phyloP scores from a whole-genome alignment of 2,113 vertebrate species.

The Cyanistes caeruleus region DNA sequence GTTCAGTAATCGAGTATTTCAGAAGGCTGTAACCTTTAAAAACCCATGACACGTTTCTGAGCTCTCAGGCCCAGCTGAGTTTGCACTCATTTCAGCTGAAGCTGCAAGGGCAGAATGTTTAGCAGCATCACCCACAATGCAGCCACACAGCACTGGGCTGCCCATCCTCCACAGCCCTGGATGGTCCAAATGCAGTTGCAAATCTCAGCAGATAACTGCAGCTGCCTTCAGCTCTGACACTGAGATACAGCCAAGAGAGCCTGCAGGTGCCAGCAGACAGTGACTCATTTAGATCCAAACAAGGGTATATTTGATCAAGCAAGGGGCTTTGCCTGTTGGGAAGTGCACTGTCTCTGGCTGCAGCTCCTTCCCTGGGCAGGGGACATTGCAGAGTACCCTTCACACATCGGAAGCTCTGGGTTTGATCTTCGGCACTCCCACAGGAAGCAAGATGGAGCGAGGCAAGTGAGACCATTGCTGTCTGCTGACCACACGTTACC shows the following conservation, averaged over 20 bases:
- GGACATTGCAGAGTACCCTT: not conserved
- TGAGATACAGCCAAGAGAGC: conserved; percentile 7
- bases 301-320: conserved; percentile 40
- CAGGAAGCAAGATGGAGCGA: not conserved
- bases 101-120: conserved; percentile 38
- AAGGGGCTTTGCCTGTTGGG: not conserved
- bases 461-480: not conserved
- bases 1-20: not conserved
- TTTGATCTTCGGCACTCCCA: not conserved
- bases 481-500: not conserved
- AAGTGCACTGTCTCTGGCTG: not conserved
- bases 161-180: conserved; percentile 32
- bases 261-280: conserved; percentile 58
- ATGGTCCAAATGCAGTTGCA: not conserved
- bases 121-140: conserved; percentile 40
- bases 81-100: not conserved
- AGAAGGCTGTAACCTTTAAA: not conserved
- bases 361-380: not conserved
- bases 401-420: not conserved
- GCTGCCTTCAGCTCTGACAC: conserved; percentile 27
- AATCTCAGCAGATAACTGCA: conserved; percentile 50
- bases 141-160: not conserved
- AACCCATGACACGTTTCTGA: not conserved
- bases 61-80: not conserved
- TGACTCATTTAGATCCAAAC: conserved; percentile 53